Evolutionary conservation across 2,797 vertebrate genomes (phyloP).

Genomic region (Lates japonicus): DNA sequence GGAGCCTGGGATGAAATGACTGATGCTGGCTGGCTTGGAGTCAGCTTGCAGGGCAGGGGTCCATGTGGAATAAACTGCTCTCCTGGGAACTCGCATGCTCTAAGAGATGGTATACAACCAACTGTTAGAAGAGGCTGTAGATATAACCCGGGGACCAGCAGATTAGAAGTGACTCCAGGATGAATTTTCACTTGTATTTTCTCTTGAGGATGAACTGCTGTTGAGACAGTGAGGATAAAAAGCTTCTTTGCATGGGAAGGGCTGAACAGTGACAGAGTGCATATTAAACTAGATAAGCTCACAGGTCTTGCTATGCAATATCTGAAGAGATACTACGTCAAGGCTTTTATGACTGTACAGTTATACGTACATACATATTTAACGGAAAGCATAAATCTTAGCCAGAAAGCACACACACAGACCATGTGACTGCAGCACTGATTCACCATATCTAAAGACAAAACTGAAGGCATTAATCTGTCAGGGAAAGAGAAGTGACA

Average conservation of each 20-base stretch:
- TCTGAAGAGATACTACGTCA: constrained; percentile 11
- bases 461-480: constrained; percentile 13
- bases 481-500: constrained; percentile 33
- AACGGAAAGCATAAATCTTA: constrained; percentile 24
- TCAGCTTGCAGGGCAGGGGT: constrained; percentile 55
- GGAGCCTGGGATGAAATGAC: constrained; percentile 59
- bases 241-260: constrained; percentile 28
- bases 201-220: constrained; percentile 38
- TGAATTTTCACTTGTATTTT: constrained; percentile 51
- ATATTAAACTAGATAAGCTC: constrained; percentile 47
- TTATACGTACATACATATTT: constrained; percentile 18
- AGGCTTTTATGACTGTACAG: constrained; percentile 26
- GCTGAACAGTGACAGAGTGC: constrained; percentile 39
- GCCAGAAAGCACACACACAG: not conserved
- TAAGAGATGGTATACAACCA: constrained; percentile 28
- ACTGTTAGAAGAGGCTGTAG: constrained; percentile 43
- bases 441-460: not conserved
- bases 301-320: constrained; percentile 35
- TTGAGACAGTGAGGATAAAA: constrained; percentile 50
- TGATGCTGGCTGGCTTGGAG: constrained; percentile 43
- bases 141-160: constrained; percentile 46
- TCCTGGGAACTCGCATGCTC: constrained; percentile 48
- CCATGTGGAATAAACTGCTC: constrained; percentile 66
- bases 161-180: constrained; percentile 60
- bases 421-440: not conserved